Percentiles rank a stretch among this genome's conserved stretches.
Conservation (phyloP, 2,888 invertebrate genomes). For the Gonocerus acuteangulatus region DNA sequence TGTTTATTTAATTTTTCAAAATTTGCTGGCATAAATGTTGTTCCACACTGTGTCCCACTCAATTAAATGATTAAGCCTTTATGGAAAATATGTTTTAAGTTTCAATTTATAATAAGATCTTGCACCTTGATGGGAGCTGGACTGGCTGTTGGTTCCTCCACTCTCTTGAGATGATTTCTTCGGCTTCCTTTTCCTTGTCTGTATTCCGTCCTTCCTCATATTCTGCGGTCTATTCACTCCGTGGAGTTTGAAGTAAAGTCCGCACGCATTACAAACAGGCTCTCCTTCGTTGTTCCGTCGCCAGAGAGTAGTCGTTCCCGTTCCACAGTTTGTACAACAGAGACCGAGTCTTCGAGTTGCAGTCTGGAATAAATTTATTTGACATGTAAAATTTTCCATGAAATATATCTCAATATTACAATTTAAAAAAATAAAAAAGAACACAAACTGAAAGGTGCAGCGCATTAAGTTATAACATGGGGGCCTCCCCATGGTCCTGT, state of each 20-base stretch:
- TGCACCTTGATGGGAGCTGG: conserved; percentile 3
- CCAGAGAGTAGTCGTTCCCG: conserved; percentile 96
- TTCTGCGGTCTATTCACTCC: conserved; percentile 83
- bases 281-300: conserved; percentile 95
- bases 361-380: conserved; percentile 43
- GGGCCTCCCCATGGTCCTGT: no score
- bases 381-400: neutral
- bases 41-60: no score
- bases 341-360: conserved; percentile 52
- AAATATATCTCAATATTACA: neutral
- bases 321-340: conserved; percentile 51
- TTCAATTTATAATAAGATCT: no score
- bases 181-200: conserved; percentile 85
- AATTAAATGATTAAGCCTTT: no score
- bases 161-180: conserved; percentile 57
- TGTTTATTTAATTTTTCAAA: no score
- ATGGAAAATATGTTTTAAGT: no score
- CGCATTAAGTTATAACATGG: no score
- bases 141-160: conserved; percentile 3
- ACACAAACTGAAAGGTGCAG: neutral
- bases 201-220: conserved; percentile 98
- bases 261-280: conserved; percentile 82
- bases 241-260: conserved; percentile 79
- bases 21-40: no score
- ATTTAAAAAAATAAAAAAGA: no score